A percentile compares a stretch with the other conserved stretches of the same genome.
Evolutionary conservation across 1,140 invertebrate species (phyloP).

Genomic region (Argopecten irradians): DNA sequence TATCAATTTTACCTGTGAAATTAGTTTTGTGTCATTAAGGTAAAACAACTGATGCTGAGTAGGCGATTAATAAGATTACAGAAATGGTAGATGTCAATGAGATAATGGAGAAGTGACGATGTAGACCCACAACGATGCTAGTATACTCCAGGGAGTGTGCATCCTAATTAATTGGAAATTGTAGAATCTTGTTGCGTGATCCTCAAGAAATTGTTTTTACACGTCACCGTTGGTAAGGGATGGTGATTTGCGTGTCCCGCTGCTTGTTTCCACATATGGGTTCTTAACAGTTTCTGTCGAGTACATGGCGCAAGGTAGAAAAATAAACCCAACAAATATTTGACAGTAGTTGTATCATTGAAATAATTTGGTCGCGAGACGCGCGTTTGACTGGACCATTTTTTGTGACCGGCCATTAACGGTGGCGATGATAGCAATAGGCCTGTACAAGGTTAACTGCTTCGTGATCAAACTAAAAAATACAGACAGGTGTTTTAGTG

Average conservation of each 20-base stretch:
- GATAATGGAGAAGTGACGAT: not conserved
- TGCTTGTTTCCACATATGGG: not conserved
- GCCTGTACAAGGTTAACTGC: not conserved
- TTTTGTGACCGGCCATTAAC: too few species aligned
- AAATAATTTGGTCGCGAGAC: not conserved
- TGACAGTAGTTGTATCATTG: not conserved
- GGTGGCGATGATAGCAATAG: not conserved
- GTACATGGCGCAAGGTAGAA: not conserved
- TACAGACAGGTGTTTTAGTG: not conserved
- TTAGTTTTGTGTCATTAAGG: not conserved
- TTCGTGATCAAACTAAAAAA: not conserved
- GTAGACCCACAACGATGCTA: not conserved
- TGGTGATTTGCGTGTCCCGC: not conserved
- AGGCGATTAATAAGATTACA: not conserved
- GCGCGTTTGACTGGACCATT: too few species aligned
- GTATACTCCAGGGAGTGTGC: not conserved
- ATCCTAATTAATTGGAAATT: not conserved
- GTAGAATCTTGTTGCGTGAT: not conserved
- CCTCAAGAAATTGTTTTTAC: not conserved
- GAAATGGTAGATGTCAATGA: not conserved
- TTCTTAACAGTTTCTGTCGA: not conserved
- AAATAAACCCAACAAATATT: not conserved
- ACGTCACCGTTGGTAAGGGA: not conserved
- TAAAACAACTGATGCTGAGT: not conserved
- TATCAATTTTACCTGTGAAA: not conserved